A percentile compares a stretch with the other conserved stretches of the same genome.
Evolutionary conservation across 2,113 vertebrate species (phyloP).

Genomic region (Reinhardtius hippoglossoides): DNA sequence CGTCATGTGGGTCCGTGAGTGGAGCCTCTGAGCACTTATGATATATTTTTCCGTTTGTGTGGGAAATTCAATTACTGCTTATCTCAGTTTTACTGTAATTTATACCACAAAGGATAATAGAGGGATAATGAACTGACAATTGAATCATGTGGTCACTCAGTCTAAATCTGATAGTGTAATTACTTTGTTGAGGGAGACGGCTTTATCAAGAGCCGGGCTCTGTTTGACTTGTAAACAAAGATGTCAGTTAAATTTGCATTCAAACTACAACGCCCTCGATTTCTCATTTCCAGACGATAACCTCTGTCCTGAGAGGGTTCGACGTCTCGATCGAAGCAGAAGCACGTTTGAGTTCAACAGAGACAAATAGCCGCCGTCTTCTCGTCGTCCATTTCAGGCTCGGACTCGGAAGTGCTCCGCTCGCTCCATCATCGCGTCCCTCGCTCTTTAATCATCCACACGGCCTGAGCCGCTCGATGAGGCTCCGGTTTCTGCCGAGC

Average conservation of each 20-base stretch:
- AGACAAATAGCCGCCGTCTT: slow-evolving; percentile 44
- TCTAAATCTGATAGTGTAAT: slow-evolving; percentile 58
- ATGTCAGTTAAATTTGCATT: slow-evolving; percentile 38
- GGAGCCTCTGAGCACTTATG: slow-evolving; percentile 47
- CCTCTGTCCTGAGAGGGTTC: slow-evolving; percentile 2
- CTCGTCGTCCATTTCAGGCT: slow-evolving; percentile 15
- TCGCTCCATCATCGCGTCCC: slow-evolving; percentile 52
- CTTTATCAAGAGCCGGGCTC: slow-evolving; percentile 19
- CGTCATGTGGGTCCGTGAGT: slow-evolving; percentile 4
- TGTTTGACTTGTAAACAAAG: slow-evolving; percentile 10
- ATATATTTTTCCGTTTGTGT: slow-evolving; percentile 51
- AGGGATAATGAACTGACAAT: slow-evolving; percentile 54
- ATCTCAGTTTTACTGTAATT: slow-evolving; percentile 74
- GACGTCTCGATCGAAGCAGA: slow-evolving; percentile 30
- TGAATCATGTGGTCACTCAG: slow-evolving; percentile 55
- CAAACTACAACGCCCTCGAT: slow-evolving; percentile 7
- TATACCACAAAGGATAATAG: slow-evolving; percentile 49
- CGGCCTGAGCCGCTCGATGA: slow-evolving; percentile 61
- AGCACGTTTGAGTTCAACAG: slow-evolving; percentile 40
- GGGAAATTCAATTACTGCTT: slow-evolving; percentile 74
- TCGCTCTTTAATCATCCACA: slow-evolving; percentile 73
- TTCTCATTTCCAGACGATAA: slow-evolving; percentile 27
- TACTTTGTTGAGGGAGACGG: slow-evolving; percentile 18
- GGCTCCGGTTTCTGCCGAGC: slow-evolving; percentile 70
- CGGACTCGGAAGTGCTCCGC: slow-evolving; percentile 29